A percentile compares a stretch with the other conserved stretches of the same genome.
These are phyloP conservation scores for Pampusana beccarii DNA, from an alignment of 2,113 vertebrate species.

Conservation along the genomic window DNA sequence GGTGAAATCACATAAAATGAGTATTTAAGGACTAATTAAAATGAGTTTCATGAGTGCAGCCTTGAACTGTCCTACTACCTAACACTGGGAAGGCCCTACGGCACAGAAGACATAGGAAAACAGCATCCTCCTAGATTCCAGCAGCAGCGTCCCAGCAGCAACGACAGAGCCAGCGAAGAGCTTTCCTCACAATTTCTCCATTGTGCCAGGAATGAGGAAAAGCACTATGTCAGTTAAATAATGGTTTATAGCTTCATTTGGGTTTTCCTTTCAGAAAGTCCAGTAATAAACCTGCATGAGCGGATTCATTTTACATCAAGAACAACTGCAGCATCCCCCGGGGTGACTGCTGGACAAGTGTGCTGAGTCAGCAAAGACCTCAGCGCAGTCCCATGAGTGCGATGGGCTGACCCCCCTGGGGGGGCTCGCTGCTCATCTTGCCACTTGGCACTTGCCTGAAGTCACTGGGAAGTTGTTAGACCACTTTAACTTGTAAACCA, in stretches of 20 bases:
- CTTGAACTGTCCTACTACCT: background rate
- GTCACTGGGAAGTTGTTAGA: background rate
- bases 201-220: background rate
- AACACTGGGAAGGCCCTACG: background rate
- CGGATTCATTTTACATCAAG: background rate
- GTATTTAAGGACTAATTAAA: background rate
- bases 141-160: background rate
- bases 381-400: background rate
- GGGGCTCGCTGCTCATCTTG: background rate
- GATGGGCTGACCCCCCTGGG: too few relatives aligned
- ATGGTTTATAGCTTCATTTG: background rate
- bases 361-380: background rate
- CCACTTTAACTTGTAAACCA: background rate
- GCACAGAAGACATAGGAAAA: background rate
- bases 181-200: background rate
- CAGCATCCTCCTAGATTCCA: background rate
- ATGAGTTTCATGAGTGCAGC: background rate
- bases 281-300: background rate
- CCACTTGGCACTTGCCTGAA: background rate
- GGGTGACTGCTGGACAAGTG: background rate
- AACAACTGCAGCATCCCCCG: background rate
- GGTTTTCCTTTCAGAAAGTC: background rate
- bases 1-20: background rate
- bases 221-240: background rate
- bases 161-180: background rate